These are phyloP conservation scores for Nomada fabriciana DNA, from an alignment of 2,888 invertebrate genomes.

Conservation along the genomic window DNA sequence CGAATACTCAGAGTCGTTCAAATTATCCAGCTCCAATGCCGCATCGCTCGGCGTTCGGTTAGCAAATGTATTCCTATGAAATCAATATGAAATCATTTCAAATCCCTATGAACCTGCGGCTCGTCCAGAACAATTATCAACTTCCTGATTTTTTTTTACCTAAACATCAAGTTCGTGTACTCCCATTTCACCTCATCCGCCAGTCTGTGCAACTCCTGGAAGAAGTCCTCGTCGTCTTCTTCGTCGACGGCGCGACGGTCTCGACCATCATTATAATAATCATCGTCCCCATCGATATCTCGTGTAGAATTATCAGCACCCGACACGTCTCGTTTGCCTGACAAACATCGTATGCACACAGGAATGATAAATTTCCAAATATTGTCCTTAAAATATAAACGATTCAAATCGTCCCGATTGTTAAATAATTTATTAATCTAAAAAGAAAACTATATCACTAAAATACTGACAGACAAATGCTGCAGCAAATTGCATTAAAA, in stretches of 20 bases:
- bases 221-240: constrained; percentile 78
- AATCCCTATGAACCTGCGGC: too few relatives aligned
- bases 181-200: constrained; percentile 40
- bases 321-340: constrained; percentile 75
- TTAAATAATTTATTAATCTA: too few relatives aligned
- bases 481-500: too few relatives aligned
- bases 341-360: not conserved
- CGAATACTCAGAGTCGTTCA: constrained; percentile 69
- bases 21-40: constrained; percentile 55
- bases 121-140: constrained; percentile 4
- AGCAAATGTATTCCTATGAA: constrained; percentile 28
- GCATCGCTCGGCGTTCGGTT: constrained; percentile 28
- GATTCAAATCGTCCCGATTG: too few relatives aligned
- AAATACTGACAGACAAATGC: too few relatives aligned
- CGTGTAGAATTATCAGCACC: constrained; percentile 37
- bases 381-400: too few relatives aligned
- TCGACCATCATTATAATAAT: constrained; percentile 68
- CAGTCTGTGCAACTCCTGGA: constrained; percentile 68
- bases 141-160: constrained; percentile 40
- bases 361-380: too few relatives aligned
- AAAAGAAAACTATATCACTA: too few relatives aligned
- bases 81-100: too few relatives aligned
- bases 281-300: constrained; percentile 56
- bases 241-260: constrained; percentile 75
- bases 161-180: constrained; percentile 17